These are phyloP conservation scores for Petrocephalus schoutedeni DNA, from an alignment of 2,797 vertebrate genomes.

Conservation along the genomic window DNA sequence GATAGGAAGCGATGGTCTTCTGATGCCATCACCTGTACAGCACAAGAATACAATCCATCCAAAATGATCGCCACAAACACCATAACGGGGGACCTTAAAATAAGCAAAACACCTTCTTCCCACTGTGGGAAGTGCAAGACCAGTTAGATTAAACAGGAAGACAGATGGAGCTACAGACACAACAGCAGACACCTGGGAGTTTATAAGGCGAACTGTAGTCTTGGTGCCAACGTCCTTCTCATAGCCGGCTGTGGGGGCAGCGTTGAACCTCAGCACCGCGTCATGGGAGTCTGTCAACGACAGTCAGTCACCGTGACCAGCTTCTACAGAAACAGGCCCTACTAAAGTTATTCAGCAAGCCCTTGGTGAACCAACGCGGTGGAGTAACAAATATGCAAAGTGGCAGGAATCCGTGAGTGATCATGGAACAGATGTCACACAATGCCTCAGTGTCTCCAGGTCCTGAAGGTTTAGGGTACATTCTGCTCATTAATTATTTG, in stretches of 20 bases:
- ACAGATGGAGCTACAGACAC: background rate
- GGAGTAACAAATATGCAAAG: background rate
- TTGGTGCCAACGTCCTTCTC: conserved; percentile 70
- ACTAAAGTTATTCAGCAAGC: background rate
- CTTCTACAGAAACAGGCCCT: background rate
- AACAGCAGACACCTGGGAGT: conserved; percentile 60
- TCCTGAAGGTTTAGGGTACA: background rate
- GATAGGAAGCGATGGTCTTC: conserved; percentile 68
- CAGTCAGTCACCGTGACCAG: background rate
- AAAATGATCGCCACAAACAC: background rate
- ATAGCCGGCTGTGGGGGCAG: conserved; percentile 59
- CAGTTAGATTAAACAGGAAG: background rate
- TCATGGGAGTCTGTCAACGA: conserved; percentile 63
- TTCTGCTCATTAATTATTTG: background rate
- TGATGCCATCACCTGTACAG: conserved; percentile 65
- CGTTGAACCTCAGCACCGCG: conserved; percentile 68
- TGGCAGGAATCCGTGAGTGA: background rate
- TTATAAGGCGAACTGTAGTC: conserved; percentile 69
- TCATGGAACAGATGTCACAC: background rate
- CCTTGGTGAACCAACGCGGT: background rate
- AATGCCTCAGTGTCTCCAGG: background rate
- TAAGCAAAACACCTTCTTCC: background rate
- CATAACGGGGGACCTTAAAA: background rate
- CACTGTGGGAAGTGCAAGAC: background rate
- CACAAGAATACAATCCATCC: background rate